Percentiles rank a stretch among this genome's conserved stretches.
Evolutionary conservation across 2,888 invertebrate species (phyloP).

Genomic region (Elegia similella): DNA sequence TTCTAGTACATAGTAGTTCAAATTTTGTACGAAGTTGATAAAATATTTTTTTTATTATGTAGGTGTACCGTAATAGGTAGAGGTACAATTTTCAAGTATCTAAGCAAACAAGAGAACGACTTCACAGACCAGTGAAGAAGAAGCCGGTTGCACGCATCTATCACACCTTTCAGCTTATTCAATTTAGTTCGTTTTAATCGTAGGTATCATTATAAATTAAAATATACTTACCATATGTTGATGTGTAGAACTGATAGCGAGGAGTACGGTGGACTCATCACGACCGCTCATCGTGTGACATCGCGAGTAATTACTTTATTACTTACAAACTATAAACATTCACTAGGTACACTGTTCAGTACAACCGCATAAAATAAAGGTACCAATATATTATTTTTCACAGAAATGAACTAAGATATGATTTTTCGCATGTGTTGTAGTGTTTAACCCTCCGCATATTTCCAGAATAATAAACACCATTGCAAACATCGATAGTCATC

Average conservation of each 20-base stretch:
- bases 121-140: too few relatives aligned
- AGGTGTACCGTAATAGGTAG: too few relatives aligned
- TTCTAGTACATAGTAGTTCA: too few relatives aligned
- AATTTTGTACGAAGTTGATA: too few relatives aligned
- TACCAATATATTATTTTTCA: conserved; percentile 11
- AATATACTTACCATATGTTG: conserved; percentile 65
- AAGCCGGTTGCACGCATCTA: too few relatives aligned
- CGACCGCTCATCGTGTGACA: conserved; percentile 70
- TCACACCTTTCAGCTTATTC: too few relatives aligned
- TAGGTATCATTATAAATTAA: conserved; percentile 27
- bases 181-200: too few relatives aligned
- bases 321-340: conserved; percentile 27
- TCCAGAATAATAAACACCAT: conserved; percentile 5
- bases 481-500: background rate
- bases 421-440: background rate
- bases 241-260: conserved; percentile 53
- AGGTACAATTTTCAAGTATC: too few relatives aligned
- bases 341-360: conserved; percentile 32
- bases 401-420: conserved; percentile 8
- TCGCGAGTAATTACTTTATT: conserved; percentile 44
- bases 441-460: conserved; percentile 1
- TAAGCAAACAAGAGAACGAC: too few relatives aligned
- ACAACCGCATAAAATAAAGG: conserved; percentile 17
- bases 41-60: too few relatives aligned
- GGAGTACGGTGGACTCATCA: conserved; percentile 61